Evolutionary conservation across 2,797 vertebrate species (phyloP), one percentile per base, ranked within the genome.

Genomic region (Cuculus canorus): DNA sequence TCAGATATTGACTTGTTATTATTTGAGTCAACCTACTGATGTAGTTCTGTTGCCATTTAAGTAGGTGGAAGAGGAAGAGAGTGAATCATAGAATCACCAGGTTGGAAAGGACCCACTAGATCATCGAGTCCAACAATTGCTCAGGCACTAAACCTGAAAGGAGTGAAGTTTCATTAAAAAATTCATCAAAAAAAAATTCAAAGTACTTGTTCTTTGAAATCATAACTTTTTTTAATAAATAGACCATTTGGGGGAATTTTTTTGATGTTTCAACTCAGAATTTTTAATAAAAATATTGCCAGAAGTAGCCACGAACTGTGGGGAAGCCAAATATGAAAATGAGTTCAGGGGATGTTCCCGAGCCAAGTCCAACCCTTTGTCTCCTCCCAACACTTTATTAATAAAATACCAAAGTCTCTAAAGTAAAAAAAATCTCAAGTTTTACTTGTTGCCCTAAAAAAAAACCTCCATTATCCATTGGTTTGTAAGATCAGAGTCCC

Each of bases 181-280:
- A 63, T 11, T 60, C 3, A 30, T 39, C 30, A 33, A 54, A 32
- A 30, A 22, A 10, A 17, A 3, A 30, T 37, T 75, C 7, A 45
- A 22, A 73, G 32, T 10, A 13, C 5, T 48, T 11, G 3, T 16
- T 78, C 7, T 56, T 76, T 35, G 30, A 85, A 85, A 65, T 11
- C 1, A 52, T 6, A 64, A 2, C 1, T 32, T 39, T 54, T 28
- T 48, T 27, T n/a, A 27, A 79, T 17, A 56, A 22, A 41, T 3
- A 54, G 32, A 57, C 3, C 1, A 25, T 30, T 37, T 43, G 33
- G 25, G 25, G 0, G 0, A 50, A 10, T 3, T 25, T 8, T 78
- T 53, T 5, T 53, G 8, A 13, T 57, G 14, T 72, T 92, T 63
- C 14, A 65, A 2, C 4, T 9, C 23, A 54, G 30, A 76, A 35